phyloP scores from a whole-genome alignment of 2,797 vertebrate genomes.

The Smutsia temminckii region DNA sequence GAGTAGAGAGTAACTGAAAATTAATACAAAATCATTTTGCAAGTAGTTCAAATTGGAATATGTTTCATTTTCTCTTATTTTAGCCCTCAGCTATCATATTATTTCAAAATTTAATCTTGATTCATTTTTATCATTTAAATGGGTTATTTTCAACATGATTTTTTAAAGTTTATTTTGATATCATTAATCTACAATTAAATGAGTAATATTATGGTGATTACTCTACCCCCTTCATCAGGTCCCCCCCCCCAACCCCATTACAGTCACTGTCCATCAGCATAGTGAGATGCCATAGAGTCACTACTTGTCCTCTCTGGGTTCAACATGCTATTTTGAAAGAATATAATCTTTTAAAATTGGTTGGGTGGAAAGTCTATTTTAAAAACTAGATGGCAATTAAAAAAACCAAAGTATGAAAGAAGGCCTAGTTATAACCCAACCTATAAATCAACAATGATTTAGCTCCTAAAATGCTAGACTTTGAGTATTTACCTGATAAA shows the following conservation, averaged over 20 bases:
- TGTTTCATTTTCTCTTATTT: slow-evolving; percentile 7
- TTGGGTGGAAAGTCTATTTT: not conserved
- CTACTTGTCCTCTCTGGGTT: not conserved
- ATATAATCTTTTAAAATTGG: not conserved
- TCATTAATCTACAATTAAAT: no score
- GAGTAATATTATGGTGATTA: no score
- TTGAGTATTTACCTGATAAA: not conserved
- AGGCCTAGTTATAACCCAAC: not conserved
- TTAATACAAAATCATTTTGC: not conserved
- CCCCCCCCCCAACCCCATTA: no score
- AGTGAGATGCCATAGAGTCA: no score
- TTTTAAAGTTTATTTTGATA: not conserved
- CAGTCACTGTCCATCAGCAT: no score
- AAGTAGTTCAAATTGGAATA: not conserved
- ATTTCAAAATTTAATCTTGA: slow-evolving; percentile 16
- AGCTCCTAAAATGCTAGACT: not conserved
- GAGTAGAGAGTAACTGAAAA: not conserved
- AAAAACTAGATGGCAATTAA: not conserved
- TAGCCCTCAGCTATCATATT: not conserved
- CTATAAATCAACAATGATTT: not conserved
- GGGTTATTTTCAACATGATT: not conserved
- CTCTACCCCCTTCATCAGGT: no score
- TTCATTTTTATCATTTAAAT: slow-evolving; percentile 7
- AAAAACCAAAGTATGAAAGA: not conserved
- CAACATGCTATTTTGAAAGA: not conserved